Base-by-base conservation (phyloP, 2,113 vertebrate genomes). In the Aphelocoma coerulescens region DNA sequence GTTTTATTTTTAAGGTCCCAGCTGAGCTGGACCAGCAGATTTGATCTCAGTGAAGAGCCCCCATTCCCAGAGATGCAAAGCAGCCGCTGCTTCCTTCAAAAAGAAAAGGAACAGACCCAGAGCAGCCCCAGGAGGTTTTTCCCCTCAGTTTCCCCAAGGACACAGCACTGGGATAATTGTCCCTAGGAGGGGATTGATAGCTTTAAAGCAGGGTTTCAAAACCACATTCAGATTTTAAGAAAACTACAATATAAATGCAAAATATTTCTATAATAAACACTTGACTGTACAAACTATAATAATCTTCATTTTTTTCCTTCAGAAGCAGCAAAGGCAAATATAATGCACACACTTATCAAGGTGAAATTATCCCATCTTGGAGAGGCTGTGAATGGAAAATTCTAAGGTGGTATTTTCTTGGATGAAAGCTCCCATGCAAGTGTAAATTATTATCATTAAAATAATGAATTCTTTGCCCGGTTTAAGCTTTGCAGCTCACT, bases 401-500 rank as follows among this genome's bases (percentile, higher is more conserved):
- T 90, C 89, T 85, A 87, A 86, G 69, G 37, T 39, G 61, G 7
- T 91, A 85, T 97, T 97, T 95, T 87, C 89, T 55, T 78, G 91
- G 95, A 89, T 96, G 89, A 97, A 97, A 96, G 94, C 91, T 95
- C 91, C 88, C 93, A 67, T 90, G 82, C 84, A 90, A 96, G 81
- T 89, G 84, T 94, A 95, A 97, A 97, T 96, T 95, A 97, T 97
- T 87, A 93, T 93, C 83, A 97, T 97, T 96, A 97, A 95, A 95
- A 94, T 91, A 89, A 88, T 78, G 69, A 94, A 93, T 96, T 93
- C 91, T 74, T 73, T 94, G 61, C 81, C 89, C 8, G 3, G 54
- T 86, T 96, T 89, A 58, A 91, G 89, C 62, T 91, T 65, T 90
- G 84, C 88, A 63, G 78, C 89, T 93, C 61, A 21, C 32, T 88